Evolutionary conservation across 1,140 invertebrate genomes (phyloP).

Genomic region (Apis laboriosa): DNA sequence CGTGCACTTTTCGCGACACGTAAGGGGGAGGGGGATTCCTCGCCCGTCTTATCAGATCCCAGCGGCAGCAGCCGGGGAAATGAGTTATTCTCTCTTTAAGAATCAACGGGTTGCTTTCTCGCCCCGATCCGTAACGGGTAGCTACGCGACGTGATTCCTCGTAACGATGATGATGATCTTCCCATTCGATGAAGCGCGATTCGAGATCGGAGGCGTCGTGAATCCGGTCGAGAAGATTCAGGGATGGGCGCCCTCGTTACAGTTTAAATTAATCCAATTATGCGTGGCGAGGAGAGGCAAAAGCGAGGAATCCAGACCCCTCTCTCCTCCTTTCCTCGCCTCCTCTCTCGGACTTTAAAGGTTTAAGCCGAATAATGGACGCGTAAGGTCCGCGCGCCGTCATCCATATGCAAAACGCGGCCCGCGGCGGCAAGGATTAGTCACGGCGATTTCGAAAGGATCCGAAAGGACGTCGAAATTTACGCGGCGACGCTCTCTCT

Average conservation of each 20-base stretch:
- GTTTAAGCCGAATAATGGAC: constrained; percentile 58
- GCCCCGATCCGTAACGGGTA: background rate
- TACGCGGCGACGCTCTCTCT: background rate
- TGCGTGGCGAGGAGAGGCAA: constrained; percentile 43
- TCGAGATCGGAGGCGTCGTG: background rate
- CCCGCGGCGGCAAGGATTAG: constrained; percentile 53
- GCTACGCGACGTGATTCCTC: too few relatives aligned
- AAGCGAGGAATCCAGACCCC: background rate
- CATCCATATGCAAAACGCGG: constrained; percentile 61
- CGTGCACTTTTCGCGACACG: background rate
- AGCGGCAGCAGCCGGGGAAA: constrained; percentile 1
- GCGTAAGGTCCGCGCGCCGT: constrained; percentile 44
- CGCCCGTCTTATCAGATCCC: constrained; percentile 19
- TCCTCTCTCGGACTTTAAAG: constrained; percentile 40
- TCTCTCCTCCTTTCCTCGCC: background rate
- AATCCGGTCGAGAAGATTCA: constrained; percentile 5
- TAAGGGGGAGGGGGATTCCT: too few relatives aligned
- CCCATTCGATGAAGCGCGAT: background rate
- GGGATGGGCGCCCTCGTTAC: constrained; percentile 46
- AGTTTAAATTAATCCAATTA: constrained; percentile 70
- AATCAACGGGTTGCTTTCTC: too few relatives aligned
- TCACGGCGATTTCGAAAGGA: constrained; percentile 54
- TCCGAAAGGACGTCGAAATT: constrained; percentile 25
- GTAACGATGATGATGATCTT: background rate
- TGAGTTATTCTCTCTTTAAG: constrained; percentile 34